Conservation (phyloP, 2,797 vertebrate genomes). For the Cossypha heuglini region DNA sequence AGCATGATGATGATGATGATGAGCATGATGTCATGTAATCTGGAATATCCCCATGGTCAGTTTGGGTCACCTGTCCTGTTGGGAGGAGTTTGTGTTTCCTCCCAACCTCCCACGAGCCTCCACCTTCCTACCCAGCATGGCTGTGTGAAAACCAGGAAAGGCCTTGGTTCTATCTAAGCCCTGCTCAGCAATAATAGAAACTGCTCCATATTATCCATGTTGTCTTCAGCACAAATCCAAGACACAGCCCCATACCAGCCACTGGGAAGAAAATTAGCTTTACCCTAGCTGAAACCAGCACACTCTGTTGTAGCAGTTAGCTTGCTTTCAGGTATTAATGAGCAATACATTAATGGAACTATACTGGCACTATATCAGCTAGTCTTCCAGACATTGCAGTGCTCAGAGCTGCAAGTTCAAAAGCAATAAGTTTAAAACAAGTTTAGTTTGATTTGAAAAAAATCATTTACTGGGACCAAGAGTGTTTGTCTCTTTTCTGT, state of each 20-base stretch:
- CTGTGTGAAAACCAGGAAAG: neutral
- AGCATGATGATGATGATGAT: too few species aligned
- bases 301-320: neutral
- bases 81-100: too few species aligned
- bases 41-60: neutral
- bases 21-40: neutral
- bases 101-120: rapidly evolving
- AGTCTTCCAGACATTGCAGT: neutral
- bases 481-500: neutral
- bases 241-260: neutral
- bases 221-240: neutral
- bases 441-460: neutral
- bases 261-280: neutral
- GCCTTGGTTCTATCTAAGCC: neutral
- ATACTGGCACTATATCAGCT: neutral
- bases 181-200: neutral
- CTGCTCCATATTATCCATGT: neutral
- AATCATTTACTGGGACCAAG: neutral
- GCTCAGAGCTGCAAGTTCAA: neutral
- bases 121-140: neutral
- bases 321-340: neutral
- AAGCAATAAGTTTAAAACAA: neutral
- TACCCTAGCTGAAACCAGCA: neutral
- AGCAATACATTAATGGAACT: neutral
- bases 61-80: neutral